Base-by-base conservation (phyloP, 2,888 invertebrate genomes). In the Pantelozetes paolii region DNA sequence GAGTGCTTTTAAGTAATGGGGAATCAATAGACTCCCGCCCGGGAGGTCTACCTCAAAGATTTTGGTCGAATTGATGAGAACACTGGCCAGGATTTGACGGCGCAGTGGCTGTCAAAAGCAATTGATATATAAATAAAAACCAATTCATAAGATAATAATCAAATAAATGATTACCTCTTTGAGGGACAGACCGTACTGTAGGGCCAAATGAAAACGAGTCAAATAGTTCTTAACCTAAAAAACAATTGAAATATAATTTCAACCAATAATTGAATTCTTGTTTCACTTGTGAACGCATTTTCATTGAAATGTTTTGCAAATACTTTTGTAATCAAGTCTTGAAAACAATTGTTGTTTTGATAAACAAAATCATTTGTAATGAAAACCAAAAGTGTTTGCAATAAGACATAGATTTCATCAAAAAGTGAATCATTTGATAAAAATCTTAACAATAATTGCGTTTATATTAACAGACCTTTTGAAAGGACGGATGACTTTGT, bases 11-110 rank as follows among this genome's bases (percentile, higher is more conserved):
- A 98, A 88, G 81, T 94, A 90, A 77, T 90, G 89, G 0, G 98
- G 97, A 18, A 98, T 87, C 45, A 99, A 84, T 26, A 95, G 90
- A 82, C 94, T 88, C 1, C 94, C 91, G 0, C 98, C 97, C 81
- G 94, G 92, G 75, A 99, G 85, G 83, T 97, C 97, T 77, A 96
- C 84, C 71, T 91, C 88, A 81, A 99, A 91, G 75, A 99, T 85
- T 82, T 97, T 90, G 0, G 89, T 85, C 0, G 93, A 92, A 82
- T 94, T 91, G 67, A 90, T 85, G 74, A 97, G 85, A 80, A 96
- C 92, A 76, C 91, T 92, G 45, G 93, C 90, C 80, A 96, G 84
- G n/a, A 90, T 89, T 82, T 91, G 81, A 6, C 69, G 69, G 1
- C 69, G 69, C 26, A 69, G 8, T 13, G 69, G 40, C 69, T 69